Evolutionary conservation across 2,888 invertebrate genomes (phyloP).

Genomic region (Eulithis testata): DNA sequence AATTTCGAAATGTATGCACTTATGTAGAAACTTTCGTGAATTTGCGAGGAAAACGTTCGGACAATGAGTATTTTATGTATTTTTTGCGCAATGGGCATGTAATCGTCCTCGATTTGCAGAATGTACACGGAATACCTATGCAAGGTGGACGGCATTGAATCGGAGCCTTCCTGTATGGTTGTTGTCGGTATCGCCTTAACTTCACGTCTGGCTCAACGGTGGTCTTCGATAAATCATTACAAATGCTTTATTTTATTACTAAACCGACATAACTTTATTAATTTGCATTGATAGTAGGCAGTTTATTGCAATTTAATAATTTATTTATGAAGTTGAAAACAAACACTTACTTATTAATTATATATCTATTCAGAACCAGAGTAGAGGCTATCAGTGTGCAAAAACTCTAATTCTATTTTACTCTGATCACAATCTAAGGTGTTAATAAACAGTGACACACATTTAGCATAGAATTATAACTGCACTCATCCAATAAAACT

Average conservation of each 20-base stretch:
- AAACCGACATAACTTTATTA: not conserved
- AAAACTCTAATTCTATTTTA: too few relatives aligned
- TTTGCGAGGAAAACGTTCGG: conserved; percentile 17
- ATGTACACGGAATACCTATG: conserved; percentile 45
- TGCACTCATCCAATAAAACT: too few relatives aligned
- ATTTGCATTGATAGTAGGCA: not conserved
- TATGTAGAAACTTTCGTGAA: conserved; percentile 7
- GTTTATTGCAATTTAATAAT: not conserved
- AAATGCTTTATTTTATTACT: not conserved
- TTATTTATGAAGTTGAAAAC: too few relatives aligned
- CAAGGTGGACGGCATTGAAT: conserved; percentile 64
- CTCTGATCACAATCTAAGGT: too few relatives aligned
- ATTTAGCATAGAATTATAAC: too few relatives aligned
- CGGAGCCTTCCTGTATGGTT: conserved; percentile 56
- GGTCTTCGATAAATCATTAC: conserved; percentile 42
- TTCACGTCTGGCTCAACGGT: conserved; percentile 45
- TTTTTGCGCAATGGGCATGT: conserved; percentile 30
- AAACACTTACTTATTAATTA: too few relatives aligned
- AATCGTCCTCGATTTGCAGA: conserved; percentile 51
- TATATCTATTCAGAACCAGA: too few relatives aligned
- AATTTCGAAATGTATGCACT: conserved; percentile 13
- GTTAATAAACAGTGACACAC: too few relatives aligned
- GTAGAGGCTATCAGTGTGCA: too few relatives aligned
- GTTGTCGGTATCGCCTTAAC: conserved; percentile 41
- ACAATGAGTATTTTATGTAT: conserved; percentile 16